phyloP scores from a whole-genome alignment of 2,888 invertebrate species.

The Amphiduros pacificus region DNA sequence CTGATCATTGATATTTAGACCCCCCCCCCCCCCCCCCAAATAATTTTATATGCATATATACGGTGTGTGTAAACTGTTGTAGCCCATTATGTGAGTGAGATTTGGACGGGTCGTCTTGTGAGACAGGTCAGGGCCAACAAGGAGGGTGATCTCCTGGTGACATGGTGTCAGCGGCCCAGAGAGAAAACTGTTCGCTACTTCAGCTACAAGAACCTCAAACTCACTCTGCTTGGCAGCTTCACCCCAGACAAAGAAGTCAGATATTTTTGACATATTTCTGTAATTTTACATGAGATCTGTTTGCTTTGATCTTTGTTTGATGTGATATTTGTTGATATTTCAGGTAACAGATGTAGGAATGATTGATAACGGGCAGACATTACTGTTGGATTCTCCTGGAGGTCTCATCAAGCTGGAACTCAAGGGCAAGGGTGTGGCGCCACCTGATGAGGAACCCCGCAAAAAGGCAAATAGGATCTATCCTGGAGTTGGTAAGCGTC shows the following conservation, averaged over 20 bases:
- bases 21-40: no score
- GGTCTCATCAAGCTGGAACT: background rate
- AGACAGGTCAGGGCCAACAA: background rate
- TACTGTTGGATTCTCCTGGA: background rate
- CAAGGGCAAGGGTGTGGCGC: background rate
- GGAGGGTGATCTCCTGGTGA: background rate
- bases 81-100: no score
- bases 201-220: background rate
- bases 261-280: no score
- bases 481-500: no score
- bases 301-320: no score
- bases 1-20: no score
- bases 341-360: background rate
- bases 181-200: conserved; percentile 9
- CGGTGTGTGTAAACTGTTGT: no score
- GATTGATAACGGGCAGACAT: background rate
- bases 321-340: background rate
- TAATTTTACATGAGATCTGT: no score
- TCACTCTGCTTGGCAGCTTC: background rate
- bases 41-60: no score
- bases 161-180: conserved; percentile 7
- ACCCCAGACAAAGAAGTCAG: conserved; percentile 16
- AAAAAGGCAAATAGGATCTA: no score
- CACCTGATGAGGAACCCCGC: no score
- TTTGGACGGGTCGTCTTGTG: no score